Evolutionary conservation across 2,888 invertebrate genomes (phyloP), one percentile per base, ranked within the genome.

Genomic region (Volucella inflata): DNA sequence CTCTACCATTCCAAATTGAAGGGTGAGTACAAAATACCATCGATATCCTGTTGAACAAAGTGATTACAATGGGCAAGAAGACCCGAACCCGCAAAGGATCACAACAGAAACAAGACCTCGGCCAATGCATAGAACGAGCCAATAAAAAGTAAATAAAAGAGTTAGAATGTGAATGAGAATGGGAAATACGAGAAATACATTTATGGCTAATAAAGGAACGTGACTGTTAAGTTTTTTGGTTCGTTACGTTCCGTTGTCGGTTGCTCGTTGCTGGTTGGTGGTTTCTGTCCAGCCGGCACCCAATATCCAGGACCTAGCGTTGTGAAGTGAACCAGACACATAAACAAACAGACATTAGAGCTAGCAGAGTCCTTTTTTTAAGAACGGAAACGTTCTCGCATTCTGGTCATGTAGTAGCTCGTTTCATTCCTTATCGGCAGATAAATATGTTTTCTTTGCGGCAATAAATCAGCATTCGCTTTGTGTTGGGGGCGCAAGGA

Each of bases 181-280:
- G 72, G 44, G 65, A 65, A 30, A 30, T 30, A 30, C 46, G 74
- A 64, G 74, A 84, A 84, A 84, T 84, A 84, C 84, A 84, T 84
- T 84, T 84, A 84, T 84, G 84, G 84, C 84, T 84, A 84, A 84
- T 84, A 84, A 84, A 79, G 67, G 84, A 75, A 80, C 84, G 84
- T 84, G 84, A 84, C 84, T 75, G 80, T 75, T 75, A 64, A 60
- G 75, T 62, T 80, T 72, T 84, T 70, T 70, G 82, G 67, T 84
- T 84, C 70, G 67, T 62, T 62, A 67, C 48, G 60, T 46, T 30
- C 36, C 42, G 65, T 67, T 53, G 21, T 30, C 2, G 14, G 36
- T 44, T 55, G 48, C 12, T 42, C 11, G 42, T 64, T 16, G 59
- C 50, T 42, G 71, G 50, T 48, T 62, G 50, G 42, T 16, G 4